These are phyloP conservation scores for Bolborhynchus lineola DNA, from an alignment of 2,113 vertebrate species.

Conservation along the genomic window DNA sequence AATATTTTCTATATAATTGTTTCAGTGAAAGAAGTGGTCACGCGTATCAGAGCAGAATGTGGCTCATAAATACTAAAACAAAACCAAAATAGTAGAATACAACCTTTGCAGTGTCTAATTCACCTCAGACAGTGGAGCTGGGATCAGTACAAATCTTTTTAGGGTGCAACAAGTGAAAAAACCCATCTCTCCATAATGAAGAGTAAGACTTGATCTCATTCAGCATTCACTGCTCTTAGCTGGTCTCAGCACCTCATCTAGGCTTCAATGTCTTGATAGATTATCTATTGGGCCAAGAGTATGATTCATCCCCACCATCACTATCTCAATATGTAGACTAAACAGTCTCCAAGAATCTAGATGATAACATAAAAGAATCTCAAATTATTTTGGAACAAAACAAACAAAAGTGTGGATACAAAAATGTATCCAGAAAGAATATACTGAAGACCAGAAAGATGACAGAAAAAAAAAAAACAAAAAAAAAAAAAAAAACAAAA, in stretches of 20 bases:
- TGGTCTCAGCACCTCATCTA: neutral
- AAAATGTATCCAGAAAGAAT: neutral
- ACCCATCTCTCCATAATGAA: neutral
- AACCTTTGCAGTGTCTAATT: neutral
- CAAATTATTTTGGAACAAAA: neutral
- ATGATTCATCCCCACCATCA: neutral
- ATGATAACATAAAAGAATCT: neutral
- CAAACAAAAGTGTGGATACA: neutral
- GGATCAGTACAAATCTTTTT: neutral
- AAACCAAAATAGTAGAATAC: neutral
- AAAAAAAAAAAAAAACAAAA: no score
- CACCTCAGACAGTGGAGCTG: neutral
- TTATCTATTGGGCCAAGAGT: no score
- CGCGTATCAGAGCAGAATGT: neutral
- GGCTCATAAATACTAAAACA: neutral
- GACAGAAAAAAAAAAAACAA: neutral
- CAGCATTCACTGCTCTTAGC: neutral
- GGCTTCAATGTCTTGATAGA: neutral
- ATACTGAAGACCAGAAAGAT: neutral
- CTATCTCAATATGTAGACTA: fast-evolving
- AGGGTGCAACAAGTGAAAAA: neutral
- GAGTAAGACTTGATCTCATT: neutral
- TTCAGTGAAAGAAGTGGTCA: neutral
- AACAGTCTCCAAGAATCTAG: neutral
- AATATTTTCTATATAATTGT: neutral